Conservation (phyloP, 2,113 vertebrate species). For the Pituophis catenifer region DNA sequence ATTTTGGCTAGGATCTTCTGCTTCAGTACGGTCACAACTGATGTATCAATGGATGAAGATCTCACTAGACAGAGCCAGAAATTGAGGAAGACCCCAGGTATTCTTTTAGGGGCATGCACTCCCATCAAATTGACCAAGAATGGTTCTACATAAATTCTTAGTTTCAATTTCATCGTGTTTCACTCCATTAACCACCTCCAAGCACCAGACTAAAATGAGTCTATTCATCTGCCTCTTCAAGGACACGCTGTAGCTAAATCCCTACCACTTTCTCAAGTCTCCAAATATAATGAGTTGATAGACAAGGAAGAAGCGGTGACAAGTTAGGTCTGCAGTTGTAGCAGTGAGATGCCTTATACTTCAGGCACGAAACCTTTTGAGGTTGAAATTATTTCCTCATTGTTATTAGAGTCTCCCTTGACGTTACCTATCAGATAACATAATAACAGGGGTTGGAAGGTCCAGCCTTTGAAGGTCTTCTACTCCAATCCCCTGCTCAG, state of each 20-base stretch:
- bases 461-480: neutral
- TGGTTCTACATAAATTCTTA: neutral
- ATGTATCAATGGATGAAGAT: neutral
- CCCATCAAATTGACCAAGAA: neutral
- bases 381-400: neutral
- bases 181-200: neutral
- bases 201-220: neutral
- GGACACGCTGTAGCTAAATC: neutral
- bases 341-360: neutral
- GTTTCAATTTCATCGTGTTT: neutral
- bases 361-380: neutral
- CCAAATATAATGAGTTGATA: neutral
- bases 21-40: neutral
- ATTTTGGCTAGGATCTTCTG: neutral
- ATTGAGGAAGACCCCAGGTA: neutral
- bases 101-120: neutral
- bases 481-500: neutral
- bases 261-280: neutral
- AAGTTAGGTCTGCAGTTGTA: neutral
- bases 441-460: neutral
- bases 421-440: neutral
- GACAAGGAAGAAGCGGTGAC: neutral
- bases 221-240: neutral
- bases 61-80: neutral
- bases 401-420: neutral